These are phyloP conservation scores for Thaumatotibia leucotreta DNA, from an alignment of 1,140 invertebrate species.

Conservation along the genomic window DNA sequence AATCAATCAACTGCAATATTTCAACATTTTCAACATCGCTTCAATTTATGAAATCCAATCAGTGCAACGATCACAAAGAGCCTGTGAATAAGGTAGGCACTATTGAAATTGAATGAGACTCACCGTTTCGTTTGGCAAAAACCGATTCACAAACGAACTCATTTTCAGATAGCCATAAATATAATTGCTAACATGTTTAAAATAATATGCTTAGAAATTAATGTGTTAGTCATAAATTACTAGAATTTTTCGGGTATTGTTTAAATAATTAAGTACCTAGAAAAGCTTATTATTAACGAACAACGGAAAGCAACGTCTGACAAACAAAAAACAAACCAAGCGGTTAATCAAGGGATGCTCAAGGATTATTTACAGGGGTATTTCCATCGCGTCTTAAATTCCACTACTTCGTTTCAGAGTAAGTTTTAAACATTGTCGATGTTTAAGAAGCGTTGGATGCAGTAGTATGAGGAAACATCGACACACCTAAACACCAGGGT, in stretches of 20 bases:
- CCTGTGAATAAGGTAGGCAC: neutral
- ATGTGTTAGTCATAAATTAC: too few relatives aligned
- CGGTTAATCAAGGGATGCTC: constrained; percentile 34
- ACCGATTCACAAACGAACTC: neutral
- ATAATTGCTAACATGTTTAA: too few relatives aligned
- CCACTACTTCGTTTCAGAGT: neutral
- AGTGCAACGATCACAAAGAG: neutral
- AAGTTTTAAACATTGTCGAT: constrained; percentile 10
- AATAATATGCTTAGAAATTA: too few relatives aligned
- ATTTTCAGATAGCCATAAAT: too few relatives aligned
- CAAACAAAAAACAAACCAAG: constrained; percentile 41
- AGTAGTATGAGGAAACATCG: constrained; percentile 65
- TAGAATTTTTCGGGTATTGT: too few relatives aligned
- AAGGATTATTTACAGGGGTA: constrained; percentile 35
- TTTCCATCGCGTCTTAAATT: constrained; percentile 57
- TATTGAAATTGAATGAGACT: neutral
- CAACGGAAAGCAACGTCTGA: constrained; percentile 55
- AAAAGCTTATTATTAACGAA: neutral
- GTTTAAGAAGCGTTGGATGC: constrained; percentile 56
- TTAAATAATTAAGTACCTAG: too few relatives aligned
- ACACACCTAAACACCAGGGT: constrained; percentile 78
- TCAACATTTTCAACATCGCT: neutral
- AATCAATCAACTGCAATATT: too few relatives aligned
- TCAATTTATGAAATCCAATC: neutral
- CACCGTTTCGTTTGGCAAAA: neutral